phyloP scores from a whole-genome alignment of 2,888 invertebrate genomes.

The Nebria brevicollis region DNA sequence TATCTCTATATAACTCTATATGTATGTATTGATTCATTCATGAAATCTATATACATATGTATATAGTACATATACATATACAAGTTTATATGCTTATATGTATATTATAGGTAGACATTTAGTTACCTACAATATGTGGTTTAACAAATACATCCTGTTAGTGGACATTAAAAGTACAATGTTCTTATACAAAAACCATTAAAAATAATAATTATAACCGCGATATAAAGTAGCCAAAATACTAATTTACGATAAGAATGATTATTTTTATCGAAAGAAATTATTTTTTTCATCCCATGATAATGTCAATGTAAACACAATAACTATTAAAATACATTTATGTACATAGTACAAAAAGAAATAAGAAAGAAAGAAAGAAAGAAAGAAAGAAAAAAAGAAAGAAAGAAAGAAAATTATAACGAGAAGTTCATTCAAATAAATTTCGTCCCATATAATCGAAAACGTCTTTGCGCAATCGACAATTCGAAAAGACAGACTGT shows the following conservation, averaged over 20 bases:
- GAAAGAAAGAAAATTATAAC: too few species aligned
- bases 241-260: background rate
- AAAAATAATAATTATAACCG: background rate
- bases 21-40: background rate
- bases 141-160: background rate
- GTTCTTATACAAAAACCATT: background rate
- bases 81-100: background rate
- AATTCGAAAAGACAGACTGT: too few species aligned
- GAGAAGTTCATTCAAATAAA: too few species aligned
- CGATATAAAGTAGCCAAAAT: constrained; percentile 1
- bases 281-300: background rate
- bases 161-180: background rate
- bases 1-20: background rate
- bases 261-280: background rate
- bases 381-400: too few species aligned
- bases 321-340: background rate
- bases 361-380: too few species aligned
- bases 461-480: too few species aligned
- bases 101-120: background rate
- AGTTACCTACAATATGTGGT: background rate
- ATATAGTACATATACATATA: background rate
- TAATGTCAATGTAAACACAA: background rate
- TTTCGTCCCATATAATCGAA: too few species aligned
- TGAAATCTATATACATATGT: background rate
- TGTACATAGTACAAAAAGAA: too few species aligned